phyloP scores from a whole-genome alignment of 2,888 invertebrate genomes.

The Scelioninae gen. 2 region DNA sequence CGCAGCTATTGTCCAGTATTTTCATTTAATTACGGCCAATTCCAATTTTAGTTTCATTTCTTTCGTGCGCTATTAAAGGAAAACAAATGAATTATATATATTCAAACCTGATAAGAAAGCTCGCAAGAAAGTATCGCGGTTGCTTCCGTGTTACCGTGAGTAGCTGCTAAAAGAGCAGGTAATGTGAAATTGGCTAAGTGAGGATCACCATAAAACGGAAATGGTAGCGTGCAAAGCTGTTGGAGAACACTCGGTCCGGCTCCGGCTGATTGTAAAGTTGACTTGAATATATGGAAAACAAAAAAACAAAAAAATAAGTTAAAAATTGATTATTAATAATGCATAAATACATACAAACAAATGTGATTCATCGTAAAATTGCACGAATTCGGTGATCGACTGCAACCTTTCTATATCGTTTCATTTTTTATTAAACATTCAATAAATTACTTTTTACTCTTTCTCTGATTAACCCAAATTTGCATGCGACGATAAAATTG shows the following conservation, averaged over 20 bases:
- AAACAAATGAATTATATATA: background rate
- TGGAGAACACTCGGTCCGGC: constrained; percentile 88
- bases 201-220: constrained; percentile 89
- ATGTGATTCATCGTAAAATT: background rate
- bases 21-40: too few species aligned
- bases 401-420: too few species aligned
- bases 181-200: constrained; percentile 83
- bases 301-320: constrained; percentile 5
- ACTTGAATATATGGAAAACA: constrained; percentile 76
- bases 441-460: too few species aligned
- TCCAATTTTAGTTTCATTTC: too few species aligned
- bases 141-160: constrained; percentile 82
- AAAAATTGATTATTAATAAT: background rate
- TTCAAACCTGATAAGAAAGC: constrained; percentile 79
- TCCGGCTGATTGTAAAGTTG: constrained; percentile 82
- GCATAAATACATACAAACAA: background rate
- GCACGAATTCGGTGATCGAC: too few species aligned
- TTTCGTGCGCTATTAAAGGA: background rate
- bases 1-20: too few species aligned
- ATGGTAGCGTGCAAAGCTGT: constrained; percentile 89
- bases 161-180: constrained; percentile 86
- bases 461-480: too few species aligned
- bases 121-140: constrained; percentile 85
- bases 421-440: too few species aligned
- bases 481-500: too few species aligned